These are phyloP conservation scores for Ianthella basta DNA, from an alignment of 37 sponge, comb jelly and placozoan genomes.

Conservation along the genomic window DNA sequence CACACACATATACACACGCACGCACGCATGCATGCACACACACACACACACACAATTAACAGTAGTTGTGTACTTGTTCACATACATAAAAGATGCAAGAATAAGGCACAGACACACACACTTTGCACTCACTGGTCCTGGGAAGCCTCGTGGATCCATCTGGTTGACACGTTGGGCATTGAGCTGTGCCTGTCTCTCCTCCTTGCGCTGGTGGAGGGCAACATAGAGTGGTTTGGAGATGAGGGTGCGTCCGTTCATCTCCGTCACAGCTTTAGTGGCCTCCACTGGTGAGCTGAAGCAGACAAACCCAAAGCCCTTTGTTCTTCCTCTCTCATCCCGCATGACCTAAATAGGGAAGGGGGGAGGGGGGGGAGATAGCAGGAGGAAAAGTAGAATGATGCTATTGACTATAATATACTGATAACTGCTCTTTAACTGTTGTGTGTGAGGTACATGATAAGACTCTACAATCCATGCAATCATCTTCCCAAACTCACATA, in stretches of 20 bases:
- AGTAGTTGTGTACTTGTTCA: too few species aligned
- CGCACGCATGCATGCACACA: not conserved
- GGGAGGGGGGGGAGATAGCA: too few species aligned
- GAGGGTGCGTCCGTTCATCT: conserved; percentile 98
- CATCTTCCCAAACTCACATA: too few species aligned
- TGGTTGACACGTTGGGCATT: conserved; percentile 78
- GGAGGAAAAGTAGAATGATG: too few species aligned
- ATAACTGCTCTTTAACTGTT: too few species aligned
- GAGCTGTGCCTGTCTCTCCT: conserved; percentile 95
- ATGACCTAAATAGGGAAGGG: conserved; percentile 55
- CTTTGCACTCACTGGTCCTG: conserved; percentile 10
- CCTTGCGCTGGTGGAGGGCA: conserved; percentile 99
- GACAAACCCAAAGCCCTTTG: conserved; percentile 98
- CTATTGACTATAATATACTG: too few species aligned
- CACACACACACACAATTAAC: too few species aligned
- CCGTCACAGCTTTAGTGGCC: conserved; percentile 99
- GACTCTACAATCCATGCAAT: too few species aligned
- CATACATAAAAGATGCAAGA: too few species aligned
- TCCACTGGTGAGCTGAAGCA: conserved; percentile 98
- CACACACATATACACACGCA: not conserved
- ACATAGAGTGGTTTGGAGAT: conserved; percentile 98
- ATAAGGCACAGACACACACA: too few species aligned
- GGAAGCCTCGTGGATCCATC: conserved; percentile 56
- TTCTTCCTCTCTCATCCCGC: conserved; percentile 81
- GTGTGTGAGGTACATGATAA: too few species aligned